Conservation (phyloP, 2,113 vertebrate species). For the Albula glossodonta region DNA sequence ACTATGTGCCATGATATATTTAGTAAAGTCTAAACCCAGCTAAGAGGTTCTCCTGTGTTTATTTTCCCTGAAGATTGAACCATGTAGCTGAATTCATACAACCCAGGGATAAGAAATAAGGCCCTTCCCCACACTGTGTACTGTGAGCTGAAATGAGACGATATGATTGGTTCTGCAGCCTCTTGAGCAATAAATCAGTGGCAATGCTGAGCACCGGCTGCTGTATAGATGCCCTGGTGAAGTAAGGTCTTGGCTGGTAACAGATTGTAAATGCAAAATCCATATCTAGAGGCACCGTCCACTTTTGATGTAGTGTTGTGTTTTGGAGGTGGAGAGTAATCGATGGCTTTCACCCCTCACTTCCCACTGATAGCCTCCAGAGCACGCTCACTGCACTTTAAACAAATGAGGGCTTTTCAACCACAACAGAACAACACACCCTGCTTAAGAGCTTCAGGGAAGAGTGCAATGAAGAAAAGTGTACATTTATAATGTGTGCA, state of each 20-base stretch:
- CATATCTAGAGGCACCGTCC: not conserved
- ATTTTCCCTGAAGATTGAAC: too few species aligned
- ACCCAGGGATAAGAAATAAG: not conserved
- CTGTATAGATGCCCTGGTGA: not conserved
- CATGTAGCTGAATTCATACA: not conserved
- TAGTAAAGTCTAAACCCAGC: not conserved
- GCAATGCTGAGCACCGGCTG: not conserved
- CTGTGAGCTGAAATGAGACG: not conserved
- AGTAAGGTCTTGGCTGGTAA: not conserved
- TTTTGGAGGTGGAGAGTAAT: not conserved
- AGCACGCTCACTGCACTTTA: not conserved
- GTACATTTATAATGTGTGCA: not conserved
- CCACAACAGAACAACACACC: not conserved
- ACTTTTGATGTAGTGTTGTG: not conserved
- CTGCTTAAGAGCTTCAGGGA: not conserved
- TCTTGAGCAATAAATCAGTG: not conserved
- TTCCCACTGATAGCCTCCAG: not conserved
- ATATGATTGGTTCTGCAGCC: slow-evolving; percentile 2
- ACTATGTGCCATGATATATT: too few species aligned
- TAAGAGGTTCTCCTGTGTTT: not conserved
- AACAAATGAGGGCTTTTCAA: not conserved
- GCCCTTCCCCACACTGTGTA: not conserved
- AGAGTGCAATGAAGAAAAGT: not conserved
- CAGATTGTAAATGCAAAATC: slow-evolving; percentile 10
- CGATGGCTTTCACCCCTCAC: not conserved